Evolutionary conservation across 2,888 invertebrate species (phyloP), one percentile per base, ranked within the genome.

Genomic region (Coecobrya sp.): DNA sequence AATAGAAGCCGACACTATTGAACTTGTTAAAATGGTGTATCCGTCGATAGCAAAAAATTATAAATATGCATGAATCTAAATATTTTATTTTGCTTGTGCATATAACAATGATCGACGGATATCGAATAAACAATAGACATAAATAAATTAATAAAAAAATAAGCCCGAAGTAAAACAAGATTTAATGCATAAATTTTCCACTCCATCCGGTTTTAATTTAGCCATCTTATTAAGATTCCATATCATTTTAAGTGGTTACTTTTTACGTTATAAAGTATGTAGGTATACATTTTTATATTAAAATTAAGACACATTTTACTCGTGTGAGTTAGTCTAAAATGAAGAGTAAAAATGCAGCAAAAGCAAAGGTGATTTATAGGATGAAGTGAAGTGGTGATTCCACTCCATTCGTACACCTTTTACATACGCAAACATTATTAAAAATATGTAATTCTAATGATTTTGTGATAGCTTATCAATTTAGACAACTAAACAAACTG

Each of bases 121-220:
- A 1, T 73, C 4, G n/a, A 19, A 73, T 19, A 73, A 36, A 79
- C 25, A 52, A 52, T 25, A 16, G 27, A 68, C 30, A 30, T 1
- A 3, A 27, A 16, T 68, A 13, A 42, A 73, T 19, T 4, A 42
- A 19, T 5, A n/a, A n/a, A 8, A 42, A 79, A 52, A 27, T 49
- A 79, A 79, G 49, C 25, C 10, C 30, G 30, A 13, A 52, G n/a
- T 59, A 36, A 82, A 36, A 55, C 22, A 13, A 19, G 19, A 27
- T 11, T 55, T 52, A 25, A 19, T 8, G 82, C 49, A 87, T 91
- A 87, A 87, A 91, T 91, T 91, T 91, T 91, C 68, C 45, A 84
- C 91, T 70, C 91, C 70, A 91, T 86, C 91, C 91, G 86, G 86
- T 81, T 91, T 86, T 55, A 79, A n/a, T 73, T 55, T 25, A 65